Base-by-base conservation (phyloP, 2,113 vertebrate genomes). In the Catharus minimus region DNA sequence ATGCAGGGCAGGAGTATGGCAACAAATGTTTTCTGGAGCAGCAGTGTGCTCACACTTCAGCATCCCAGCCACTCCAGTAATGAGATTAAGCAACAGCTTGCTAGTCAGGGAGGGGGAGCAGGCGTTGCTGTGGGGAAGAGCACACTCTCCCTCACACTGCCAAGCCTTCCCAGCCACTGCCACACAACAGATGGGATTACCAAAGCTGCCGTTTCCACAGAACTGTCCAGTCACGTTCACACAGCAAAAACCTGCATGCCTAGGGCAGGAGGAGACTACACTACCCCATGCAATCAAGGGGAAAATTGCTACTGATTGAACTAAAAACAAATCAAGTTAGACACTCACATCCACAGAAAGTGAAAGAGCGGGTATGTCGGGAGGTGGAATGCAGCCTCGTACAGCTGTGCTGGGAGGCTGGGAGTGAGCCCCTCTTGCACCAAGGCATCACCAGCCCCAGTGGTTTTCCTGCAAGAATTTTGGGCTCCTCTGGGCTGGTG, bases 301-400 rank as follows among this genome's bases (percentile, higher is more conserved):
- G 23, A 14, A 58, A 66, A 81, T 36, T 75, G 49, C 69, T 10
- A 8, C 47, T 15, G 50, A 53, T 8, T 36, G 33, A 87, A 53
- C 26, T 52, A 6, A 1, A 36, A 91, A 74, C 56, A 19, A 58
- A 52, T 11, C 26, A 91, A 89, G n/a, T 8, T 17, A 33, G 61
- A 67, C 32, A 2, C 20, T 71, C 38, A 1, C 0, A 1, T 38
- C 36, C 2, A 1, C 50, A 41, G 75, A 53, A 20, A 67, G 72
- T 9, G 28, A 85, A 75, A 67, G 52, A 92, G 22, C 43, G 56
- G 13, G 7, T 30, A 38, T 0, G 0, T 5, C 0, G 0, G 49
- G 61, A 38, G 20, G 11, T 17, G 15, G 39, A 82, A 46, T 1
- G 3, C 32, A 81, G n/a, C 50, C 13, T 57, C 28, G 0, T 17